Percentiles rank a stretch among this genome's conserved stretches.
Conservation (phyloP, 2,797 vertebrate genomes). For the Eurystomus glaucurus region DNA sequence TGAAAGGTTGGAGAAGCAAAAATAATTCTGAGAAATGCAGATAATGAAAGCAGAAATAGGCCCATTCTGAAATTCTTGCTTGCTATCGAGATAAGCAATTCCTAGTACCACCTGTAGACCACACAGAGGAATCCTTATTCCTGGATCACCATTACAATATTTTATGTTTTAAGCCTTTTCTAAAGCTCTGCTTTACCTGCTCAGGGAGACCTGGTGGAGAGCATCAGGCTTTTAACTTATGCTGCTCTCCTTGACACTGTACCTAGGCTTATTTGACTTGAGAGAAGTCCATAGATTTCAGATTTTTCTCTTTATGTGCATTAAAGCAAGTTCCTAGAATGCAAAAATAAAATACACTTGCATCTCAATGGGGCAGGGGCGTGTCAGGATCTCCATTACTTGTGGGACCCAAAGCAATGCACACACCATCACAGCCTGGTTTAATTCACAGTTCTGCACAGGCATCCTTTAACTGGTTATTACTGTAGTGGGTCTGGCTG, state of each 20-base stretch:
- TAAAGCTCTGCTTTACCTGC: neutral
- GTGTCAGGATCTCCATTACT: neutral
- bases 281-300: neutral
- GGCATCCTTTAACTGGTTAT: neutral
- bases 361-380: neutral
- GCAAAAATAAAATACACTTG: neutral
- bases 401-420: neutral
- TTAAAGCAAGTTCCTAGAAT: neutral
- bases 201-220: neutral
- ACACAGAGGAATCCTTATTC: neutral
- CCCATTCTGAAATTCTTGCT: neutral
- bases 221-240: neutral
- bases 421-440: neutral
- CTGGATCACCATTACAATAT: neutral
- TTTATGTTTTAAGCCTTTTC: neutral
- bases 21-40: neutral
- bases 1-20: conserved; percentile 7
- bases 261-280: neutral
- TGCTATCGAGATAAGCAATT: neutral
- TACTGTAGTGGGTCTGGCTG: neutral
- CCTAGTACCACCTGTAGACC: neutral
- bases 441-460: neutral
- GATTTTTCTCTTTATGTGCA: neutral
- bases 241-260: neutral
- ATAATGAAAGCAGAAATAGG: neutral